These are phyloP conservation scores for Chionodraco myersi DNA, from an alignment of 2,113 vertebrate species.

Conservation along the genomic window DNA sequence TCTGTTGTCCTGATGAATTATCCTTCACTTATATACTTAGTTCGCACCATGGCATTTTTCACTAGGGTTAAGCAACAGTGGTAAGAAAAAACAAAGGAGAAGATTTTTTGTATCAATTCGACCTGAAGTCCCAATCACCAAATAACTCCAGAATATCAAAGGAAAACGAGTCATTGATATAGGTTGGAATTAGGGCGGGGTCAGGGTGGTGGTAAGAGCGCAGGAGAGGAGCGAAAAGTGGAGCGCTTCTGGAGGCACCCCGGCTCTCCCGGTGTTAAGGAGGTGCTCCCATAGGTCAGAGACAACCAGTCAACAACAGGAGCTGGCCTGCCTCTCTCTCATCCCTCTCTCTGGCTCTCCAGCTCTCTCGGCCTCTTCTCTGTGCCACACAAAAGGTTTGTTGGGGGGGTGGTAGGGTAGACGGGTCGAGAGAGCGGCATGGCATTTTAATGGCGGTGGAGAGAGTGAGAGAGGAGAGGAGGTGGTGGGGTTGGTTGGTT, in stretches of 20 bases:
- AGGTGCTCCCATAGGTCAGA: constrained; percentile 70
- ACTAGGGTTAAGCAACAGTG: too few species aligned
- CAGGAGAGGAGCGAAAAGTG: constrained; percentile 65
- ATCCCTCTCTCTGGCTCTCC: constrained; percentile 20
- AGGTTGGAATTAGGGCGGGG: constrained; percentile 5
- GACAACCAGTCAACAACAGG: constrained; percentile 81
- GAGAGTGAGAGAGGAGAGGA: constrained; percentile 59
- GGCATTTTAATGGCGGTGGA: constrained; percentile 79
- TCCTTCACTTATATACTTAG: too few species aligned
- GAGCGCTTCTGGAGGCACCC: constrained; percentile 71
- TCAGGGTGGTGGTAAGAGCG: constrained; percentile 35
- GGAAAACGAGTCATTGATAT: not conserved
- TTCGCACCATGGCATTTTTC: too few species aligned
- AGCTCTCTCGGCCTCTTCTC: constrained; percentile 51
- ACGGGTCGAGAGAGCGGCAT: constrained; percentile 74
- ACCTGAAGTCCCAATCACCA: not conserved
- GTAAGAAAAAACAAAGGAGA: too few species aligned
- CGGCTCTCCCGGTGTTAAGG: constrained; percentile 69
- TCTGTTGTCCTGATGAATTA: too few species aligned
- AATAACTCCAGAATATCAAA: not conserved
- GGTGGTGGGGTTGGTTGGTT: constrained; percentile 61
- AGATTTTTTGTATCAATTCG: too few species aligned
- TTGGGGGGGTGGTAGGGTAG: constrained; percentile 54
- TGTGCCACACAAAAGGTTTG: constrained; percentile 73
- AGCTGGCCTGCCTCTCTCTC: constrained; percentile 42